These are phyloP conservation scores for Festucalex cinctus DNA, from an alignment of 2,113 vertebrate species.

Conservation along the genomic window DNA sequence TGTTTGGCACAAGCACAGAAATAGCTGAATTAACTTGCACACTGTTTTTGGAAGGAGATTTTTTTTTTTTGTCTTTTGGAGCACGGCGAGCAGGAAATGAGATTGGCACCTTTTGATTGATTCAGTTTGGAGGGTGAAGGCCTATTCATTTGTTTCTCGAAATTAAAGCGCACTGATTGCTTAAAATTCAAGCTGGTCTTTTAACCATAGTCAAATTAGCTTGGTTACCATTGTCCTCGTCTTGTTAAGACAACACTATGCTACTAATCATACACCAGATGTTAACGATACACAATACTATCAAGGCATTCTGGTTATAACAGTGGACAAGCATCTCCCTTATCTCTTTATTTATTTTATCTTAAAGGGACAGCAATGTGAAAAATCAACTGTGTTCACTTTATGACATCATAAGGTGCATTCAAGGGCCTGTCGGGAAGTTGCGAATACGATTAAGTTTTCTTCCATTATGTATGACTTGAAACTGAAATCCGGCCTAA, in stretches of 20 bases:
- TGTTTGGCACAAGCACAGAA: constrained; percentile 26
- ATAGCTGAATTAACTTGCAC: constrained; percentile 16
- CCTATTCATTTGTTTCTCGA: constrained; percentile 3
- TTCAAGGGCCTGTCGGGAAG: no score
- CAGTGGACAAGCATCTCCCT: no score
- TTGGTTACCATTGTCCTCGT: constrained; percentile 14
- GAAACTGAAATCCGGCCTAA: no score
- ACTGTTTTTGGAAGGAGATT: constrained; percentile 11
- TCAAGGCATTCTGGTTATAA: no score
- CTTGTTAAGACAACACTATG: neutral
- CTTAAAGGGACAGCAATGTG: no score
- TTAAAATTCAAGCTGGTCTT: neutral
- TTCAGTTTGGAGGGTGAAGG: neutral
- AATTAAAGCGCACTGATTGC: neutral
- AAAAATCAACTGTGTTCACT: no score
- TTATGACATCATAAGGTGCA: no score
- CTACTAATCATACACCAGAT: neutral
- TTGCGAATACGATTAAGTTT: no score
- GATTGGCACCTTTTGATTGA: constrained; percentile 29
- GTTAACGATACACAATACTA: no score
- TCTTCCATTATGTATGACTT: no score
- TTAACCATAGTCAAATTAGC: neutral
- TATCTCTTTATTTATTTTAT: no score
- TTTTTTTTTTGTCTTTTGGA: constrained; percentile 13
- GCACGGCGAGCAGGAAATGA: constrained; percentile 29